Evolutionary conservation across 1,140 invertebrate species (phyloP), one percentile per base, ranked within the genome.

Genomic region (Drosophila nikananu): DNA sequence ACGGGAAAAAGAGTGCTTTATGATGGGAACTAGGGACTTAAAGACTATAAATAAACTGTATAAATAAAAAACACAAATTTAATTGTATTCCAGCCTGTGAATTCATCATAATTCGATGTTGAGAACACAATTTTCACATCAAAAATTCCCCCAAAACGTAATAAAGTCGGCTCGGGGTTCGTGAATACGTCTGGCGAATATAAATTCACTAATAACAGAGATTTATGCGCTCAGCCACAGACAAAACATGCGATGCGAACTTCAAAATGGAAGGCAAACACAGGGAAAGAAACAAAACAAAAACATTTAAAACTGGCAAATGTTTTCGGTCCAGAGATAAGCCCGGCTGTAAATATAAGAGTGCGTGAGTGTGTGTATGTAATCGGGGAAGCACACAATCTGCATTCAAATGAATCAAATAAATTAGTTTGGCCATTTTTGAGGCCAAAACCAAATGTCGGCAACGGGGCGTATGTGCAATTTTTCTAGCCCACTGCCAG

Each of bases 381-480:
- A 77, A 49, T 49, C 46, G 48, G 70, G 52, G 65, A 80, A 68
- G 76, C 83, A 87, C 80, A 87, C 80, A 87, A 91, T 87, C 87
- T 91, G 78, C 87, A 91, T 91, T 73, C 81, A 91, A 91, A 91
- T 91, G 83, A 84, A 84, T 89, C 83, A 83, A 91, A 84, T 91
- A 87, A 91, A 91, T 91, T 89, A 83, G 89, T 84, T 91, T 76
- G 74, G 52, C 74, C 73, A 82, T 52, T 81, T 90, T 86, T 80
- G 63, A 77, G 77, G 74, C 67, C 64, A 68, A 70, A 78, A 67
- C 68, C 67, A 60, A 61, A 62, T 72, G 35, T 23, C 58, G 52
- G 46, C 63, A 60, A 52, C 48, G 25, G 21, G 55, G 55, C 61
- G 49, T 68, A 78, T 62, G 64, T 35, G 73, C 35, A 41, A 58